Base-by-base conservation (phyloP, 2,113 vertebrate species). In the Rhineura floridana region DNA sequence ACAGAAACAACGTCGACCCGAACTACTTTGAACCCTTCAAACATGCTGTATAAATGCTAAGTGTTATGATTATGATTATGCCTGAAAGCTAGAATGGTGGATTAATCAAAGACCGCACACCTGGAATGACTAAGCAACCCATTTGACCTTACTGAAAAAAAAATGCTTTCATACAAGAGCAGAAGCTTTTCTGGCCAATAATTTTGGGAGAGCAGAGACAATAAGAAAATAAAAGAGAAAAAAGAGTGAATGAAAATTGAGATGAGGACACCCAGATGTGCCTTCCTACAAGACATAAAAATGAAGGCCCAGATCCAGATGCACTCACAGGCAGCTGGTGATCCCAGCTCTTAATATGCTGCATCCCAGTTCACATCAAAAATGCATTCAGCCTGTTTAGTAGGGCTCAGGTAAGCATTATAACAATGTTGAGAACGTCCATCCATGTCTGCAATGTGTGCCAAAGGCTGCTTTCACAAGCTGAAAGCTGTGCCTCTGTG, bases 181-280 rank as follows among this genome's bases (percentile, higher is more conserved):
- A 52, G 69, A 1, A 6, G 36, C 15, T 39, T 83, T 36, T 8
- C 21, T 42, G 0, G 21, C 3, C 39, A 10, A 33, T 10, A 4
- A 33, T 72, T 83, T 8, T 25, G 36, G 3, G 23, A 52, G 12
- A 15, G 4, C 21, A 48, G 33, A 67, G 15, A 69, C 15, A 23
- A 39, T 19, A 81, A 5, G 17, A 80, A 52, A 70, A 23, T 30
- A 21, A 19, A 70, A 44, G 42, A 46, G 59, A 63, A 25, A 25
- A 9, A 97, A 95, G 95, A 93, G 63, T 88, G 91, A 85, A 79
- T 79, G 75, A 63, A n/a, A 76, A 46, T 77, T 44, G 90, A 92
- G 97, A 95, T 90, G 1, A 83, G 96, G 94, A 88, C 93, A 96
- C 95, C 94, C 55, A 88, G 91, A 92, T 80, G 81, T 91, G 84